Conservation (phyloP, 2,888 invertebrate species). For the Eulithis prunata region DNA sequence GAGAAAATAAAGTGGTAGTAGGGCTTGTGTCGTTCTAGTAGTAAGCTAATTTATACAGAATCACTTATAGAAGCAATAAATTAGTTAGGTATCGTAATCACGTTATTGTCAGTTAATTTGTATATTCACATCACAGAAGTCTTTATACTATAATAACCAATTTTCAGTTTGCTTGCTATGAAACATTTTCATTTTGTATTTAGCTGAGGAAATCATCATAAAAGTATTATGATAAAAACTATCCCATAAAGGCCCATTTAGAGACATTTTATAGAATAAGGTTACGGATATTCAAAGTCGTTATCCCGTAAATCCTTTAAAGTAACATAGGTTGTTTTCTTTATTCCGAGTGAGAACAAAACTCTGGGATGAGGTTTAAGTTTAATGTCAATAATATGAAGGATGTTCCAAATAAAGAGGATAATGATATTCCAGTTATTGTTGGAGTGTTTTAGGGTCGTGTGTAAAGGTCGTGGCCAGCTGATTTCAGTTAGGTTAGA, state of each 20-base stretch:
- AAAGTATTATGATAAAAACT: too few species aligned
- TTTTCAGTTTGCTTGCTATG: too few species aligned
- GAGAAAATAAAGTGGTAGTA: background rate
- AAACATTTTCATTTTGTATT: too few species aligned
- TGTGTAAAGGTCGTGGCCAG: slow-evolving; percentile 10
- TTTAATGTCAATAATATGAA: slow-evolving; percentile 47
- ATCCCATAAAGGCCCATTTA: too few species aligned
- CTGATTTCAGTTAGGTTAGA: slow-evolving; percentile 9
- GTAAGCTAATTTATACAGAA: too few species aligned
- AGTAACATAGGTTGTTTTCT: slow-evolving; percentile 1
- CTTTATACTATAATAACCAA: background rate
- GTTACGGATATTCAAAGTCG: background rate
- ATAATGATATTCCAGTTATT: slow-evolving; percentile 34
- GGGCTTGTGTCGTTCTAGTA: background rate
- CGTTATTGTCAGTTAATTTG: too few species aligned
- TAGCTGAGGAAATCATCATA: too few species aligned
- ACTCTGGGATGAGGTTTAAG: slow-evolving; percentile 49
- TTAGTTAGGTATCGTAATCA: too few species aligned
- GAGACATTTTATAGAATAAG: background rate
- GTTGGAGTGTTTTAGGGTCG: slow-evolving; percentile 22
- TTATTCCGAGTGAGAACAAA: slow-evolving; percentile 42
- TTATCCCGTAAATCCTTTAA: background rate
- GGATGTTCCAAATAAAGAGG: slow-evolving; percentile 21
- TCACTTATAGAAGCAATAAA: too few species aligned
- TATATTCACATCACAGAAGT: background rate